Evolutionary conservation across 1,140 invertebrate genomes (phyloP).

Genomic region (Orius insidiosus): DNA sequence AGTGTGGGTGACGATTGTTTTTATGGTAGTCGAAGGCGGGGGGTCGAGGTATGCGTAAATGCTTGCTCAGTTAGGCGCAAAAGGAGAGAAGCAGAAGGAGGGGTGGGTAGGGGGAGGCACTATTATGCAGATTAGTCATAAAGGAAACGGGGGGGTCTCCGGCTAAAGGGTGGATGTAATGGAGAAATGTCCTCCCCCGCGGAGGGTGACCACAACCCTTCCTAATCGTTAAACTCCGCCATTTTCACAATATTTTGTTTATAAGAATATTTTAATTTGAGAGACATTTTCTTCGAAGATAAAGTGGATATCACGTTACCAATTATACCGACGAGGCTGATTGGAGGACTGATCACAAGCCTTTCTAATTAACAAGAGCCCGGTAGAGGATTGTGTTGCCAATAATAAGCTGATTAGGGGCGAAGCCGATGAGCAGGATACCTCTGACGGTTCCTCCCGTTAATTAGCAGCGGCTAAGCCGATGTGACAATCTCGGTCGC

Average conservation of each 20-base stretch:
- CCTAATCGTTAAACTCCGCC: constrained; percentile 1
- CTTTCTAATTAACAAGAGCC: constrained; percentile 8
- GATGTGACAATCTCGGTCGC: too few species aligned
- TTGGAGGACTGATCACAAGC: constrained; percentile 8
- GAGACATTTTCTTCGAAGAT: background rate
- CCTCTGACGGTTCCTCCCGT: too few species aligned
- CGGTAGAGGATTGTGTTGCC: constrained; percentile 6
- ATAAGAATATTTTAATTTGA: too few species aligned
- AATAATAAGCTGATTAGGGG: constrained; percentile 10
- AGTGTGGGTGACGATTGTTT: too few species aligned
- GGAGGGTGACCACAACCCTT: constrained; percentile 5
- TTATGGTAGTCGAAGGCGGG: too few species aligned
- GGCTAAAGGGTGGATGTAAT: constrained; percentile 4
- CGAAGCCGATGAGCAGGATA: too few species aligned
- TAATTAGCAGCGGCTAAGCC: too few species aligned
- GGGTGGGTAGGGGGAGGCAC: background rate
- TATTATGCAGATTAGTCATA: constrained; percentile 8
- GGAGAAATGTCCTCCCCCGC: background rate
- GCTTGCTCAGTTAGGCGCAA: background rate
- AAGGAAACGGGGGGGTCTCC: constrained; percentile 1
- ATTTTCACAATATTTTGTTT: too few species aligned
- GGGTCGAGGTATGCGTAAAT: too few species aligned
- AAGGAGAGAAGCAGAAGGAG: background rate
- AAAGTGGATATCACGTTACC: constrained; percentile 8
- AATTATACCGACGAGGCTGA: constrained; percentile 8